phyloP scores from a whole-genome alignment of 2,888 invertebrate genomes.

The Cerastoderma edule region DNA sequence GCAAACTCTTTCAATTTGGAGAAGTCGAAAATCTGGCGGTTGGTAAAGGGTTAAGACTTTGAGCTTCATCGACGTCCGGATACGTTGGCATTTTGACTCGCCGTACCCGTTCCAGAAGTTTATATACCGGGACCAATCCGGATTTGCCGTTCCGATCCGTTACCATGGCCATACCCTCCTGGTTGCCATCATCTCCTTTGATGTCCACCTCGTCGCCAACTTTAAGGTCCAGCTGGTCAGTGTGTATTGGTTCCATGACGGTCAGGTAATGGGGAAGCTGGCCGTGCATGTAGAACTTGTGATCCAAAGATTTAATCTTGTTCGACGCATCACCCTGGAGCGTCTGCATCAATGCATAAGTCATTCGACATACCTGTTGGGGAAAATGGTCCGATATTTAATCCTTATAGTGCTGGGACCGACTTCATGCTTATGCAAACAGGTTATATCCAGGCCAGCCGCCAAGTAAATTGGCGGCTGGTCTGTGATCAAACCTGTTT shows the following conservation, averaged over 20 bases:
- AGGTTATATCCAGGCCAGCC: too few relatives aligned
- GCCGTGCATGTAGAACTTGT: conserved; percentile 7
- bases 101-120: background rate
- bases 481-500: too few relatives aligned
- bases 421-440: too few relatives aligned
- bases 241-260: background rate
- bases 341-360: conserved; percentile 14
- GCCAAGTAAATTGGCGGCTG: too few relatives aligned
- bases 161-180: background rate
- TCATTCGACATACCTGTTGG: background rate
- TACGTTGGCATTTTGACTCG: conserved; percentile 17
- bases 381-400: too few relatives aligned
- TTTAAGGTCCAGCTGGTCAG: background rate
- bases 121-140: conserved; percentile 1
- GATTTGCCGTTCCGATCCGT: too few relatives aligned
- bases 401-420: too few relatives aligned
- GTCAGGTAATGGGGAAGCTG: background rate
- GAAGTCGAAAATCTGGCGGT: too few relatives aligned
- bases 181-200: background rate
- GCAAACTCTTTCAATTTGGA: too few relatives aligned
- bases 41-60: too few relatives aligned
- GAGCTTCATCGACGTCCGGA: conserved; percentile 6
- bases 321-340: conserved; percentile 6
- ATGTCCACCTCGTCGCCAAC: background rate
- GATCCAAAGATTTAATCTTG: background rate